Conservation (phyloP, 1,140 invertebrate species). For the Mactra quadrangularis region DNA sequence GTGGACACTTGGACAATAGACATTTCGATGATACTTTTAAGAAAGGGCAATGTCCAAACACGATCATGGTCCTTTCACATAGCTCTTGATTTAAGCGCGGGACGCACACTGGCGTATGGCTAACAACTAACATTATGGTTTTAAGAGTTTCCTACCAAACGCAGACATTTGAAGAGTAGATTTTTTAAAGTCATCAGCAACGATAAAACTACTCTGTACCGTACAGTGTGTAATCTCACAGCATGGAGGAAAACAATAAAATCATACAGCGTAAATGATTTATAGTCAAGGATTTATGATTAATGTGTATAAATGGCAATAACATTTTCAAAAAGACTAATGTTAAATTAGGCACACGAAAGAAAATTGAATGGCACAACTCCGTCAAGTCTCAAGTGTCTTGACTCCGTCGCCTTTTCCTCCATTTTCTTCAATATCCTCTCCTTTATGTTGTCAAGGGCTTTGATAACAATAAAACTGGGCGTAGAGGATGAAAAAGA, state of each 20-base stretch:
- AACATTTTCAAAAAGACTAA: conserved; percentile 56
- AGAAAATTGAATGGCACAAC: conserved; percentile 43
- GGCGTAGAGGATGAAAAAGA: no score
- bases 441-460: conserved; percentile 8
- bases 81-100: no score
- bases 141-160: no score
- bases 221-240: conserved; percentile 35
- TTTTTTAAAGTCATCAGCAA: no score
- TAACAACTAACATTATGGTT: no score
- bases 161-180: no score
- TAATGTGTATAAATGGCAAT: conserved; percentile 45
- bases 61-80: no score
- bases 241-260: conserved; percentile 50
- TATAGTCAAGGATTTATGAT: conserved; percentile 51
- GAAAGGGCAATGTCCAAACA: conserved; percentile 20
- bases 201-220: background rate
- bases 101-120: no score
- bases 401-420: background rate
- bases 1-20: conserved; percentile 2
- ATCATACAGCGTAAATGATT: conserved; percentile 47
- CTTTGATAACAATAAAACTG: no score
- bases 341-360: conserved; percentile 54
- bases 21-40: background rate
- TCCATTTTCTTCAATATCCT: conserved; percentile 28
- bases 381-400: conserved; percentile 18